Base-by-base conservation (phyloP, 2,797 vertebrate species). In the Lacerta viridis region DNA sequence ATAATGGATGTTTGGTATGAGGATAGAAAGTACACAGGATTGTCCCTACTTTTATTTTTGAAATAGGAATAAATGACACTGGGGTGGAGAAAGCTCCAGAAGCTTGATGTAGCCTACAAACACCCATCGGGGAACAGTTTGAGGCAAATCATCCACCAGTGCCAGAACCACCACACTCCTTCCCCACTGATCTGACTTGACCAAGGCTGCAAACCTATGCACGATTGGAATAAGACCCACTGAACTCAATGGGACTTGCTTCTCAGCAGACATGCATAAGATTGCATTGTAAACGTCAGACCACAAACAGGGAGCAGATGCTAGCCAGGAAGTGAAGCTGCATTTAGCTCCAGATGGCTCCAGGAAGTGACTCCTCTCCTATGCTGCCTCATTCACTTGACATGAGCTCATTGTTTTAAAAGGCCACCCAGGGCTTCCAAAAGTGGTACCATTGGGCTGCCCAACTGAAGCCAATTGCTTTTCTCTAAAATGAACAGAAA, bases 401-500 rank as follows among this genome's bases (percentile, higher is more conserved):
- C 10, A 61, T 9, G 20, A 27, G 4, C 29, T 25, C 18, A 77
- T 80, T 13, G 3, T 87, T 90, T 87, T 85, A 89, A 39, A 80
- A 79, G 88, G 1, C 59, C 68, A 86, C 1, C 66, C 39, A 36
- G 0, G 4, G 6, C 29, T 55, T 92, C 25, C 91, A 79, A 15
- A 13, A 80, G 18, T 87, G 89, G 36, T 20, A 79, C 88, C 88
- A 18, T 4, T 87, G 39, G 33, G 66, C 72, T 36, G 75, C 75
- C 39, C 25, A 79, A 15, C 9, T 72, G 29, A 9, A 41, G 5
- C 69, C 18, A 43, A 23, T 74, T 71, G 7, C 27, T 88, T 90
- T 69, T n/a, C 87, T 90, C 39, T 10, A 91, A 90, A 89, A 83
- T 55, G 85, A 89, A 88, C 86, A 75, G 87, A 69, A 92, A 81